These are phyloP conservation scores for Pogonomyrmex barbatus DNA, from an alignment of 1,140 invertebrate species.

Conservation along the genomic window DNA sequence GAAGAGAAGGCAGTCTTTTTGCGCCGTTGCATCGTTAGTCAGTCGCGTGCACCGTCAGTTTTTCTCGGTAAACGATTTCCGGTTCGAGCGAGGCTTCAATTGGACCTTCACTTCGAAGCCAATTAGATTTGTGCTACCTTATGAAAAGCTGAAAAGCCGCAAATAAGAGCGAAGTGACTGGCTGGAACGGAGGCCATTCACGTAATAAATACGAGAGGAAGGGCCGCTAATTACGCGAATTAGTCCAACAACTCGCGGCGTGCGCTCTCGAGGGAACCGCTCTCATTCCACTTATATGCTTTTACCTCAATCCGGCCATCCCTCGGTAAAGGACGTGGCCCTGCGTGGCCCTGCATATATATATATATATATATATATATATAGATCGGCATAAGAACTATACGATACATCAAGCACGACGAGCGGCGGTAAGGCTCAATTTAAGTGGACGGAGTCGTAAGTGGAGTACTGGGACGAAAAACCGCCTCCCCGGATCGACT, in stretches of 20 bases:
- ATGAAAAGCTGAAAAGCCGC: constrained; percentile 6
- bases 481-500: constrained; percentile 77
- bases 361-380: too few relatives aligned
- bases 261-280: constrained; percentile 24
- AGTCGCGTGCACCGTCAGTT: not conserved
- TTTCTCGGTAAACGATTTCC: constrained; percentile 11
- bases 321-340: not conserved
- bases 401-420: constrained; percentile 61
- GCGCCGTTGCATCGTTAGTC: not conserved
- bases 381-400: constrained; percentile 32
- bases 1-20: not conserved
- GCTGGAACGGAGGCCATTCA: not conserved
- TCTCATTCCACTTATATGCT: constrained; percentile 34
- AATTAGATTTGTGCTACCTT: not conserved
- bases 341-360: constrained; percentile 9
- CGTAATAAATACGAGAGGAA: constrained; percentile 29
- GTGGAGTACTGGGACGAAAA: constrained; percentile 85
- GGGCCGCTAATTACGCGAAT: not conserved
- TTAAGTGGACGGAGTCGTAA: constrained; percentile 79
- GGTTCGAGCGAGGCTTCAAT: not conserved
- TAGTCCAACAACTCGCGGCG: not conserved
- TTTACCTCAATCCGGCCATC: not conserved
- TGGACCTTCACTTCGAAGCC: not conserved
- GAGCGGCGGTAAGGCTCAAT: constrained; percentile 66
- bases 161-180: not conserved